Evolutionary conservation across 2,113 vertebrate species (phyloP), one percentile per base, ranked within the genome.

Genomic region (Halichoeres trimaculatus): DNA sequence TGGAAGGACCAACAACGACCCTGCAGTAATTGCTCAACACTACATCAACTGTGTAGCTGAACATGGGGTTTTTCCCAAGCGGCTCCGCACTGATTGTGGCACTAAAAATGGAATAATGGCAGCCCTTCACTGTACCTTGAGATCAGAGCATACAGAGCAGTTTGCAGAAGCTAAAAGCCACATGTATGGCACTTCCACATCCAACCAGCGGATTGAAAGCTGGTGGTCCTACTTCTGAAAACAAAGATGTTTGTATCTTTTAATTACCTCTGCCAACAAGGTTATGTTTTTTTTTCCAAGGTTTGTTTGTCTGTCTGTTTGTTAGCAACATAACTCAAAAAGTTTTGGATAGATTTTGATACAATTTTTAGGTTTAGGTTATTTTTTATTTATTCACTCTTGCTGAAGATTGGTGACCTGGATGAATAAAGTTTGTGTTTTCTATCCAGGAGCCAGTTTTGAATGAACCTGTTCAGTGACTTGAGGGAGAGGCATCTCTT

Each of bases 381-480:
- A n/a, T n/a, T n/a, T n/a, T n/a, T n/a, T n/a, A 51, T 12, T 24
- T 1, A 20, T 23, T 23, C 23, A 30, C 30, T 4, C 22, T 12
- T 9, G 3, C 13, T 51, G 17, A 3, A 8, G 17, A 26, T 1
- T 30, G 2, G 26, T 54, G 13, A 17, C 14, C 54, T 54, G 16
- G 52, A 30, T 12, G n/a, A 36, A 36, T 4, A 36, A 10, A 35
- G 54, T 34, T 16, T 20, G 35, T 7, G 19, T 23, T 40, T 11
- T 20, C 55, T 38, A 38, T 57, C 8, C 14, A 53, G 63, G 35
- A n/a, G 9, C 23, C 63, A 53, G 13, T 53, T 66, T 9, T 40
- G 47, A n/a, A 50, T 23, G n/a, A 47, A 53, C 11, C 13, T 53
- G 14, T 53, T 65, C 34, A 53, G 48, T 65, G 62, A 53, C 20